Evolutionary conservation across 2,888 invertebrate genomes (phyloP).

Genomic region (Ephialtes manifestator): DNA sequence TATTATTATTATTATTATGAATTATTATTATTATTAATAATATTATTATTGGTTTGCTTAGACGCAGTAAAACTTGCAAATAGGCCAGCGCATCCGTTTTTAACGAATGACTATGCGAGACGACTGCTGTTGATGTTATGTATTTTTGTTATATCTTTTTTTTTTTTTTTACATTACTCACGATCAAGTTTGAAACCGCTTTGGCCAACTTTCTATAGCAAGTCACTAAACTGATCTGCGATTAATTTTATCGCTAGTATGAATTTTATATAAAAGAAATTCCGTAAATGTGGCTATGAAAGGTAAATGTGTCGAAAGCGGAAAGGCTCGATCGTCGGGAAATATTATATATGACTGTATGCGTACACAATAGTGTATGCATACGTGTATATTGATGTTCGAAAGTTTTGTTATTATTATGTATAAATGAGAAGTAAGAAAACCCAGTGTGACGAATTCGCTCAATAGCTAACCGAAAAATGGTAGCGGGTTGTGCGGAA

Average conservation of each 20-base stretch:
- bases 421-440: constrained; percentile 50
- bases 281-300: neutral
- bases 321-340: constrained; percentile 77
- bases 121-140: constrained; percentile 85
- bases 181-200: constrained; percentile 74
- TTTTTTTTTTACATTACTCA: constrained; percentile 76
- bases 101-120: constrained; percentile 78
- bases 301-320: constrained; percentile 72
- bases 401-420: constrained; percentile 77
- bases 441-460: constrained; percentile 72
- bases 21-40: constrained; percentile 66
- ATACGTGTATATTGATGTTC: constrained; percentile 81
- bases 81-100: constrained; percentile 70
- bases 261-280: constrained; percentile 30
- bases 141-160: constrained; percentile 83
- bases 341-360: constrained; percentile 75
- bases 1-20: constrained; percentile 70
- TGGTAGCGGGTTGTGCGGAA: constrained; percentile 75
- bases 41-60: constrained; percentile 74
- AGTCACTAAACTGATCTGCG: constrained; percentile 1
- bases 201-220: constrained; percentile 68
- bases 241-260: neutral
- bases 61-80: constrained; percentile 80
- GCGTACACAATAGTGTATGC: constrained; percentile 61
- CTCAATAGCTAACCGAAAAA: constrained; percentile 76